phyloP scores from a whole-genome alignment of 2,113 vertebrate genomes.

The Mola mola region DNA sequence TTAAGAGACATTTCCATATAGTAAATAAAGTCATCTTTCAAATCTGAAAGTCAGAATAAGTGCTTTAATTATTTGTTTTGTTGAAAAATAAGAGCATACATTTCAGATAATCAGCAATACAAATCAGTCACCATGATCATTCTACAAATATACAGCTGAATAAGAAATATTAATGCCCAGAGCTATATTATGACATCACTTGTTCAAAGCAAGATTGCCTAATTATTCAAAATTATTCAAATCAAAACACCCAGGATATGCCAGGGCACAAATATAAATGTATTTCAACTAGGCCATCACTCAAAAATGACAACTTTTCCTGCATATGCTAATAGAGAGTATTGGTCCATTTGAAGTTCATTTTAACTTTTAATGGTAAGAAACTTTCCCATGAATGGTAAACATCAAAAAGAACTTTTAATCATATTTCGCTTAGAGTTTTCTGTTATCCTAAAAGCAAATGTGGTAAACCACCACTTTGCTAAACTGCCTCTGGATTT shows the following conservation, averaged over 20 bases:
- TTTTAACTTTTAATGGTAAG: background rate
- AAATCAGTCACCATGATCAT: too few relatives aligned
- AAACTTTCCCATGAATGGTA: background rate
- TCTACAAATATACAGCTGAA: too few relatives aligned
- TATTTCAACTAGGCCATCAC: too few relatives aligned
- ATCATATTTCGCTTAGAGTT: background rate
- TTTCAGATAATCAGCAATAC: too few relatives aligned
- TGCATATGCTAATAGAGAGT: background rate
- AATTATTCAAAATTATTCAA: too few relatives aligned
- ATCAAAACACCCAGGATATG: too few relatives aligned
- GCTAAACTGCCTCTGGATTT: conserved; percentile 6
- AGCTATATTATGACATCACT: background rate
- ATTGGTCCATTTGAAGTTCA: background rate
- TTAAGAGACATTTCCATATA: too few relatives aligned
- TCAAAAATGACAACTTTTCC: too few relatives aligned
- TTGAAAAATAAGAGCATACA: too few relatives aligned
- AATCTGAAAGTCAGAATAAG: too few relatives aligned
- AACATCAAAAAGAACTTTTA: background rate
- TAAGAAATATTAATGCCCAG: background rate
- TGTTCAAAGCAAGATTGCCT: conserved; percentile 4
- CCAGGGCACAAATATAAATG: background rate
- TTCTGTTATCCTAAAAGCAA: conserved; percentile 1
- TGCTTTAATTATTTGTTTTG: too few relatives aligned
- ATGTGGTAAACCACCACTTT: background rate
- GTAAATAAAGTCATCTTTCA: too few relatives aligned